Conservation (phyloP, 2,113 vertebrate genomes). For the Anas platyrhynchos region DNA sequence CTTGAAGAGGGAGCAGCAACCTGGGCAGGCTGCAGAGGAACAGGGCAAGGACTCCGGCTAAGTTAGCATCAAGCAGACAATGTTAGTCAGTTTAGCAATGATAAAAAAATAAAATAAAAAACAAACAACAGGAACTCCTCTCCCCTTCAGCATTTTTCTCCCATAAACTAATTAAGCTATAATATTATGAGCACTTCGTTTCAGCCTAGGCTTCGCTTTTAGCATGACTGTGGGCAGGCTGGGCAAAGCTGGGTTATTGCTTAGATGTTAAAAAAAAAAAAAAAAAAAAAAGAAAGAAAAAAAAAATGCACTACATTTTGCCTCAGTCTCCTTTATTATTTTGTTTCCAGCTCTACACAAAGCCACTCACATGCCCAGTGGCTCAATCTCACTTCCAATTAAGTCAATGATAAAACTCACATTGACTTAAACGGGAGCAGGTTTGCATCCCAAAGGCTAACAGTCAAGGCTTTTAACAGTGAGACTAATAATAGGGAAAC, state of each 20-base stretch:
- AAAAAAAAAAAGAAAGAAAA: not conserved
- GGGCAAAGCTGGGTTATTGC: constrained; percentile 6
- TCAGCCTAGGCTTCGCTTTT: constrained; percentile 5
- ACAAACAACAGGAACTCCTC: not conserved
- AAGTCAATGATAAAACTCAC: constrained; percentile 56
- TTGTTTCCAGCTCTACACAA: constrained; percentile 35
- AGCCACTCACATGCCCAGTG: constrained; percentile 43
- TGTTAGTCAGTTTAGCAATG: not conserved
- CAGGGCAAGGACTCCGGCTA: not conserved
- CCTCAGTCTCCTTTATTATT: constrained; percentile 27
- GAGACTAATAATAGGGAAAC: constrained; percentile 38
- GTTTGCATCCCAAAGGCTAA: constrained; percentile 63
- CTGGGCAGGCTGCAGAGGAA: not conserved
- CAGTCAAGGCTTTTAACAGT: constrained; percentile 51
- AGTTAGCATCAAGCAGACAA: not conserved
- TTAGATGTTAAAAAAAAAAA: constrained; percentile 20
- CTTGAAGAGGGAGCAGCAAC: not conserved
- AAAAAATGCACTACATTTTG: not conserved
- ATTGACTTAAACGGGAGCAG: constrained; percentile 55
- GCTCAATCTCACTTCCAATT: constrained; percentile 62
- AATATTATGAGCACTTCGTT: constrained; percentile 44
- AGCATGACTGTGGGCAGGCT: constrained; percentile 25
- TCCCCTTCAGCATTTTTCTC: constrained; percentile 50
- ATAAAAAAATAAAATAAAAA: constrained; percentile 55
- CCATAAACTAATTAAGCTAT: constrained; percentile 59